Evolutionary conservation across 1,140 invertebrate genomes (phyloP).

Genomic region (Sarcophaga bullata): DNA sequence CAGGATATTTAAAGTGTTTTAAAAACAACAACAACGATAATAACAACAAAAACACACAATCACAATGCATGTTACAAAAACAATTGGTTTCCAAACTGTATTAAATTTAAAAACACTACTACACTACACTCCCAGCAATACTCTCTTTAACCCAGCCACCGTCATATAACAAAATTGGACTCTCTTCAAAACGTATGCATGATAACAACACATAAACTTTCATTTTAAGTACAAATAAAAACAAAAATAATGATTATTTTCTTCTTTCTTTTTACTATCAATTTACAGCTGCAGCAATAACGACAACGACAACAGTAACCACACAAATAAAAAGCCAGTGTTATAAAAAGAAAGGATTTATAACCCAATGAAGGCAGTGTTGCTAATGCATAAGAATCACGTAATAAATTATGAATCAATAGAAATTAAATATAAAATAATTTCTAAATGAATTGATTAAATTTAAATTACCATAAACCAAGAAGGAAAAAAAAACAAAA

Average conservation of each 20-base stretch:
- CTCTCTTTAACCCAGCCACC: neutral
- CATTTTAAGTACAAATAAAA: neutral
- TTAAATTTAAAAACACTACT: neutral
- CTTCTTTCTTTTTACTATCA: neutral
- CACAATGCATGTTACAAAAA: slow-evolving; percentile 15
- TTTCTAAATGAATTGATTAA: too few species aligned
- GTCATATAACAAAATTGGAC: neutral
- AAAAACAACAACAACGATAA: neutral
- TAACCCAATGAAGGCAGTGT: too few species aligned
- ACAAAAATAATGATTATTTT: neutral
- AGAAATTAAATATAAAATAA: too few species aligned
- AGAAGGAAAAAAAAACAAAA: too few species aligned
- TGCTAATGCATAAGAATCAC: too few species aligned
- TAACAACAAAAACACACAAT: neutral
- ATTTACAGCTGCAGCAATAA: slow-evolving; percentile 8
- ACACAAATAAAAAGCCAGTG: neutral
- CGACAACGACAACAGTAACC: neutral
- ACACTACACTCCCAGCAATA: neutral
- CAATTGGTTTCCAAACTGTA: slow-evolving; percentile 13
- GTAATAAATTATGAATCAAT: too few species aligned
- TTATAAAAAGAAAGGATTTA: neutral
- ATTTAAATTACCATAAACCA: too few species aligned
- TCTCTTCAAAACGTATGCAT: neutral
- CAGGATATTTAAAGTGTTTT: slow-evolving; percentile 18
- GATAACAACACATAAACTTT: neutral